Percentiles rank a stretch among this genome's conserved stretches.
Conservation (phyloP, 2,113 vertebrate genomes). For the Gopherus evgoodei region DNA sequence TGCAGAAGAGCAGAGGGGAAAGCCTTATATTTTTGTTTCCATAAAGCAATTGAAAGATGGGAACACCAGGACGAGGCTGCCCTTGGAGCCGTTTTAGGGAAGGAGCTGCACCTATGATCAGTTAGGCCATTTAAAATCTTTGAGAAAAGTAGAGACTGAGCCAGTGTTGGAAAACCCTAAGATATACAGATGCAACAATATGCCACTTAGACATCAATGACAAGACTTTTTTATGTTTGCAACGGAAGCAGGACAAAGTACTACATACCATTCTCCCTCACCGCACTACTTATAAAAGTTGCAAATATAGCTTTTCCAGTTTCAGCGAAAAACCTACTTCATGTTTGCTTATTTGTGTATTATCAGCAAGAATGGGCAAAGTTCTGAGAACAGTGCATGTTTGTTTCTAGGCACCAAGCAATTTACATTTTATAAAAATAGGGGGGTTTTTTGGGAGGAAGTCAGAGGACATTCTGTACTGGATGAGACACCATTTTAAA, state of each 20-base stretch:
- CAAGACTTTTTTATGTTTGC: neutral
- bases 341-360: fast-evolving
- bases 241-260: neutral
- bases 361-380: neutral
- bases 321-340: neutral
- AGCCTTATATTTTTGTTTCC: neutral
- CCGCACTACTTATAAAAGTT: neutral
- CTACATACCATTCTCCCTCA: neutral
- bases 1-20: neutral
- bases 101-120: neutral
- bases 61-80: neutral
- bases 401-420: neutral
- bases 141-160: neutral
- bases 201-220: neutral
- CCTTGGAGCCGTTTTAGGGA: neutral
- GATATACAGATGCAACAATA: neutral
- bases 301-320: neutral
- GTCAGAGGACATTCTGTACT: slow-evolving; percentile 71
- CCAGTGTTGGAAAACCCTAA: too few relatives aligned
- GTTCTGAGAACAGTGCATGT: neutral
- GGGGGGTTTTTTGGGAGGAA: slow-evolving; percentile 59
- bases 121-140: neutral
- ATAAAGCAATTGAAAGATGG: neutral
- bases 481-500: neutral
- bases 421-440: neutral